Evolutionary conservation across 2,113 vertebrate genomes (phyloP).

Genomic region (Heloderma charlesbogerti): DNA sequence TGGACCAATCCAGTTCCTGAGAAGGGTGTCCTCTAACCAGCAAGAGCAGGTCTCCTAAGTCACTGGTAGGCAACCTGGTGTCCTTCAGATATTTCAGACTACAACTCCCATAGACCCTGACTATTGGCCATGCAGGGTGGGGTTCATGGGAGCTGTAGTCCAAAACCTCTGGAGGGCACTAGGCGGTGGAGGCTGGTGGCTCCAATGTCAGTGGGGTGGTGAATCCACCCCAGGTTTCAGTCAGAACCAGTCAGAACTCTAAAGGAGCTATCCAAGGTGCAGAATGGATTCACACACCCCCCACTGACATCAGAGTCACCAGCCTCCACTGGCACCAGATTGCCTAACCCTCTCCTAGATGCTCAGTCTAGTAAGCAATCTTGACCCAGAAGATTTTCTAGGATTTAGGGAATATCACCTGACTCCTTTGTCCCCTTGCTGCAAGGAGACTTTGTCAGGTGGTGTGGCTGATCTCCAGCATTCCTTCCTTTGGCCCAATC

Average conservation of each 20-base stretch:
- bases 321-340: too few relatives aligned
- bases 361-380: neutral
- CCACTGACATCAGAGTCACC: too few relatives aligned
- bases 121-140: too few relatives aligned
- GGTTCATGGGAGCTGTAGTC: too few relatives aligned
- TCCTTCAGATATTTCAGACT: neutral
- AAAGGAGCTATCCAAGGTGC: too few relatives aligned
- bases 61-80: too few relatives aligned
- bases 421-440: neutral
- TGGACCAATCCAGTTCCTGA: neutral
- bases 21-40: neutral
- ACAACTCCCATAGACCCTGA: neutral
- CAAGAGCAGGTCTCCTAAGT: neutral
- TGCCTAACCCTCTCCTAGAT: neutral
- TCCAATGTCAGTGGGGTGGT: too few relatives aligned
- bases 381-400: neutral
- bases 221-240: too few relatives aligned
- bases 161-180: too few relatives aligned
- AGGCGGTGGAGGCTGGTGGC: too few relatives aligned
- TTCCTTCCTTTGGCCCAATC: neutral
- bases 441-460: neutral
- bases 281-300: too few relatives aligned
- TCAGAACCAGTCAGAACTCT: too few relatives aligned
- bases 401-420: neutral
- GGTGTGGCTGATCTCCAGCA: neutral